Conservation (phyloP, 2,888 invertebrate species). For the Coleophora deauratella region DNA sequence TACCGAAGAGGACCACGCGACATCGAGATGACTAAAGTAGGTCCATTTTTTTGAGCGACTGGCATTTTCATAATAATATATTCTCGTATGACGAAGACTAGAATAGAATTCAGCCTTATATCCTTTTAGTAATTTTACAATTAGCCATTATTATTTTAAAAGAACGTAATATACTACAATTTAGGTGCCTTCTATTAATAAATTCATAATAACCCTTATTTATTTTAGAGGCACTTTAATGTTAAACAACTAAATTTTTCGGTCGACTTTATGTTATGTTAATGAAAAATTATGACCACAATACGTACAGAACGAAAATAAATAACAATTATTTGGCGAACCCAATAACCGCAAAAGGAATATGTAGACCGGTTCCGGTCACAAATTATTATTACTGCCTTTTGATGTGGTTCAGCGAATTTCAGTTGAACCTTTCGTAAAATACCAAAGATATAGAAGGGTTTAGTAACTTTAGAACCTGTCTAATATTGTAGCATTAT, state of each 20-base stretch:
- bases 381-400: conserved; percentile 17
- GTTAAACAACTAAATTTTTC: no score
- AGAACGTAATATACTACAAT: neutral
- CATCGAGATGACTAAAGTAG: neutral
- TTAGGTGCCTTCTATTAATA: neutral
- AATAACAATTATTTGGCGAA: conserved; percentile 3
- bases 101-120: no score
- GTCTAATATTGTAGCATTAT: no score
- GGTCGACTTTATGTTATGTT: no score
- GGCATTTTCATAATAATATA: no score
- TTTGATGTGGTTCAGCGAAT: conserved; percentile 20
- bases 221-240: neutral
- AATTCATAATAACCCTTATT: neutral
- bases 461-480: no score
- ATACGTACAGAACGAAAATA: neutral
- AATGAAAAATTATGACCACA: no score
- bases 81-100: no score
- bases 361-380: conserved; percentile 15
- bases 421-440: no score
- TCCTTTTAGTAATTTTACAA: no score
- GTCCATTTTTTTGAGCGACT: no score
- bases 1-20: neutral
- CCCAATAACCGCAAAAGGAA: conserved; percentile 18
- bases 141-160: neutral
- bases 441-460: no score